Evolutionary conservation across 2,888 invertebrate genomes (phyloP), one percentile per base, ranked within the genome.

Genomic region (Lasioglossum morio): DNA sequence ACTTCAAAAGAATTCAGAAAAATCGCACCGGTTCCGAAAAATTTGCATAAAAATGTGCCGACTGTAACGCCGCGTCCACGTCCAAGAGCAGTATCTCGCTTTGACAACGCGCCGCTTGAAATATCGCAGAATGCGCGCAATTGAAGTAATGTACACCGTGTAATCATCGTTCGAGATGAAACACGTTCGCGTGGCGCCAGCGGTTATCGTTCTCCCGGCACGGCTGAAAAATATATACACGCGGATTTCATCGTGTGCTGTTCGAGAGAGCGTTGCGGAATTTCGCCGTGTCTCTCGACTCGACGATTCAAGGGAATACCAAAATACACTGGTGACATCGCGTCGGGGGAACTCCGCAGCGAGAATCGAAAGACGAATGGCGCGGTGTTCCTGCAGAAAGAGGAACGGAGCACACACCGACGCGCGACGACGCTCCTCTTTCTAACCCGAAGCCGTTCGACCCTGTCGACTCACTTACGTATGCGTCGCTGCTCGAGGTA

Each of bases 401-500:
- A 46, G 53, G 53, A 79, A 63, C 23, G 16, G 60, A 27, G 27
- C 14, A 7, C n/a, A 14, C 12, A 27, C 12, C 27, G 57, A 14
- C 57, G 23, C n/a, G n/a, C n/a, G n/a, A n/a, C 8, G 12, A 48
- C 5, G 34, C 34, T 37, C 27, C 19, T 46, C 27, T 69, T 30
- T 40, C 27, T 53, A 72, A 48, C 66, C 16, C 34, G 19, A 34
- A 48, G 79, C 10, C 53, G 46, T 70, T 57, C 34, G 76, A 27
- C n/a, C 48, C 63, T 37, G 57, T 60, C 60, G 82, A 82, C 82
- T 78, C 86, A 74, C 85, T 89, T 87, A 83, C 87, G 84, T 85
- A 88, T 87, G 84, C 87, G 72, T 23, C 75, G 46, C 76, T 73
- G 87, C 40, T 72, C 82, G 84, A 76, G 74, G 84, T 92, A 91